phyloP scores from a whole-genome alignment of 2,113 vertebrate genomes.

The Nanorana parkeri region DNA sequence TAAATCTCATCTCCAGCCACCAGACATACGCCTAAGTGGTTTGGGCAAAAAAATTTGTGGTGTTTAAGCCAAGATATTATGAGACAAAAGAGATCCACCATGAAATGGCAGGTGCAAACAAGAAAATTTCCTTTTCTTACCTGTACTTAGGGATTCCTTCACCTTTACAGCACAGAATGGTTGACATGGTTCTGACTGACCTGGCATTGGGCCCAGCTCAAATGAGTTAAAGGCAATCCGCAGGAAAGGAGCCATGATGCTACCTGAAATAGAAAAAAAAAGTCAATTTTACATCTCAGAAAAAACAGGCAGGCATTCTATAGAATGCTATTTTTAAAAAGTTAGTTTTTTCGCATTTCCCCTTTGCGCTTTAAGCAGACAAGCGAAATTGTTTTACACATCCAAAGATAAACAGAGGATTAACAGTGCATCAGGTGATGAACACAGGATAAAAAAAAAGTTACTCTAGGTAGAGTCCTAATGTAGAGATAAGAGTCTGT shows the following conservation, averaged over 20 bases:
- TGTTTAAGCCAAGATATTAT: background rate
- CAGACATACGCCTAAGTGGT: conserved; percentile 44
- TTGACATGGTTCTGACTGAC: conserved; percentile 66
- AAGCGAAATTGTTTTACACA: background rate
- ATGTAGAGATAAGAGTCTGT: conserved; percentile 23
- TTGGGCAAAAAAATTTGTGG: conserved; percentile 56
- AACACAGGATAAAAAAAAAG: background rate
- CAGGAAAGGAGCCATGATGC: conserved; percentile 90
- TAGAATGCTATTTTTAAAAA: background rate
- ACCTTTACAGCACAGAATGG: conserved; percentile 96
- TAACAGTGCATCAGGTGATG: conserved; percentile 19
- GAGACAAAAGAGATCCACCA: background rate
- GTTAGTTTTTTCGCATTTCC: background rate
- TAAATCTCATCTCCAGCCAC: too few species aligned
- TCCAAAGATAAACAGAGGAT: background rate
- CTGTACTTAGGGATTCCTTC: conserved; percentile 92
- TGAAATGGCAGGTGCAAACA: background rate
- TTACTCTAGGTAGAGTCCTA: conserved; percentile 50
- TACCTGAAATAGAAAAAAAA: conserved; percentile 1
- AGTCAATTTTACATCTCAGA: background rate
- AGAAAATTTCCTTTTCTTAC: conserved; percentile 67
- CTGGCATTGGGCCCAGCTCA: conserved; percentile 83
- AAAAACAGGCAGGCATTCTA: background rate
- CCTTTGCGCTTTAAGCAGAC: background rate
- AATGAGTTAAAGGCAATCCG: conserved; percentile 92